These are phyloP conservation scores for Jacana jacana DNA, from an alignment of 2,113 vertebrate genomes.

Conservation along the genomic window DNA sequence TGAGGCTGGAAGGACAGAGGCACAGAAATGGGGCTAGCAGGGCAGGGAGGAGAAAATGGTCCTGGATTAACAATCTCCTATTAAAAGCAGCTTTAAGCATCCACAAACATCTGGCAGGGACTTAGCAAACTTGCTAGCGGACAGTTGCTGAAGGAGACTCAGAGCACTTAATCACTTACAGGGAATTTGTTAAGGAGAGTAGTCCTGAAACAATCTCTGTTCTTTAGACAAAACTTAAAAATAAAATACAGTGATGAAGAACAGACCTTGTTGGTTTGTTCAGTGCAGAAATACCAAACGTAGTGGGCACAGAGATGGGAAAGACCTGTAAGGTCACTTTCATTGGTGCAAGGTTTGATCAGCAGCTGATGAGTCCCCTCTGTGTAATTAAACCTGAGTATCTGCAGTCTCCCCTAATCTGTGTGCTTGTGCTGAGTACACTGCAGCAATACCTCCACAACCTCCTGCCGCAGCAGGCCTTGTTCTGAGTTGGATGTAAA, in stretches of 20 bases:
- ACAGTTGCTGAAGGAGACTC: neutral
- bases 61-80: neutral
- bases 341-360: neutral
- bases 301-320: neutral
- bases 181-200: neutral
- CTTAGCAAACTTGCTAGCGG: neutral
- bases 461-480: neutral
- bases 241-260: neutral
- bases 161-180: neutral
- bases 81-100: neutral
- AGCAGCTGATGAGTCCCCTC: neutral
- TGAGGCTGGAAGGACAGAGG: neutral
- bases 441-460: neutral
- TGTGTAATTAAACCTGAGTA: neutral
- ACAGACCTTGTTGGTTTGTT: neutral
- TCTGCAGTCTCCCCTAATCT: neutral
- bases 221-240: neutral
- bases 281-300: neutral
- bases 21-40: neutral
- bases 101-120: neutral
- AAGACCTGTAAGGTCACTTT: neutral
- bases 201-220: neutral
- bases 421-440: neutral
- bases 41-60: neutral
- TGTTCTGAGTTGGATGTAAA: neutral